Evolutionary conservation across 2,888 invertebrate species (phyloP).

Genomic region (Drosophila lacicola): DNA sequence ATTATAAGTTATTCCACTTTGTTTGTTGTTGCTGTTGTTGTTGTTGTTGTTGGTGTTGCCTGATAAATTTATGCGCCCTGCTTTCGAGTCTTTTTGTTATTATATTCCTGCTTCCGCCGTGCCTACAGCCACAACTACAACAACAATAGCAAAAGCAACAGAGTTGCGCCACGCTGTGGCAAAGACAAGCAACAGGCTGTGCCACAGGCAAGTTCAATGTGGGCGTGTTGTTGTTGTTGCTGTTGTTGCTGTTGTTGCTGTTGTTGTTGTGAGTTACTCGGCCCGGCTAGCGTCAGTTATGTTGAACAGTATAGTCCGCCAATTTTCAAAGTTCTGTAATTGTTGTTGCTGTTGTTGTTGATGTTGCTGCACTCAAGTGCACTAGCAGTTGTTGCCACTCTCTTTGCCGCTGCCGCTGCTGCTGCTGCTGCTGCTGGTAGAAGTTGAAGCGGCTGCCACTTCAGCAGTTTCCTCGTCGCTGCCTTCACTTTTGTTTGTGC

Average conservation of each 20-base stretch:
- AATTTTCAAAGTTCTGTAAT: constrained; percentile 55
- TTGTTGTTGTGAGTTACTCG: constrained; percentile 41
- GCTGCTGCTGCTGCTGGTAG: constrained; percentile 35
- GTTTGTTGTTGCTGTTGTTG: constrained; percentile 47
- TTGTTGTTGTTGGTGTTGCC: constrained; percentile 36
- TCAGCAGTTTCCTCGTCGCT: constrained; percentile 43
- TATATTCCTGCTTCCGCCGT: constrained; percentile 72
- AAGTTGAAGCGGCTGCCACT: constrained; percentile 55
- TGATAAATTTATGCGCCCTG: constrained; percentile 70
- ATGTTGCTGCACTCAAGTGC: constrained; percentile 53
- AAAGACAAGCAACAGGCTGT: constrained; percentile 72
- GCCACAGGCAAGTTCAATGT: constrained; percentile 63
- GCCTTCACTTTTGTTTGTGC: constrained; percentile 50
- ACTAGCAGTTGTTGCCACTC: constrained; percentile 54
- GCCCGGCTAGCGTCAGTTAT: constrained; percentile 47
- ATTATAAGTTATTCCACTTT: constrained; percentile 43
- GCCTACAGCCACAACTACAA: constrained; percentile 49
- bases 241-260: constrained; percentile 15
- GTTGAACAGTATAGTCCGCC: constrained; percentile 35
- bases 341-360: constrained; percentile 41
- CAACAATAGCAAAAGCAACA: constrained; percentile 44
- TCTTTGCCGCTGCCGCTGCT: constrained; percentile 34
- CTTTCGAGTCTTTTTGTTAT: constrained; percentile 65
- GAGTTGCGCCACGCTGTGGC: constrained; percentile 70
- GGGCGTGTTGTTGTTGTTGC: constrained; percentile 31